Evolutionary conservation across 1,140 invertebrate genomes (phyloP).

Genomic region (Venturia canescens): DNA sequence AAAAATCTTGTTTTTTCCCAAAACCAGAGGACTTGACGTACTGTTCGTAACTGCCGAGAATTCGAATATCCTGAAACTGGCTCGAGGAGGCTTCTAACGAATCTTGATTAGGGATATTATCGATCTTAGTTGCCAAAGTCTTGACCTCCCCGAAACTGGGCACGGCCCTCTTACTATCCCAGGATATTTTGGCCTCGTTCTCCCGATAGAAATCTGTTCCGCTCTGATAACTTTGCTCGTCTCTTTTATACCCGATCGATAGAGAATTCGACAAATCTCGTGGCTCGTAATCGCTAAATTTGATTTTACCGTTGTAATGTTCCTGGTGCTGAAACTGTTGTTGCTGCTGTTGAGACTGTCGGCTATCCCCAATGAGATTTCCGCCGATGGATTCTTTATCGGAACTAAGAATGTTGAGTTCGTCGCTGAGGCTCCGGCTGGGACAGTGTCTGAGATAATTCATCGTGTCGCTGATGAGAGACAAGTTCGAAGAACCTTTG

Average conservation of each 20-base stretch:
- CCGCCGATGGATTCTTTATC: conserved; percentile 25
- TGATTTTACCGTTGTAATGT: conserved; percentile 60
- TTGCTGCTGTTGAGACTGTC: conserved; percentile 18
- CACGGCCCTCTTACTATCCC: conserved; percentile 21
- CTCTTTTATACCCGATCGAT: conserved; percentile 48
- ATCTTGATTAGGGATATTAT: conserved; percentile 23
- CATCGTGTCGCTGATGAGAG: conserved; percentile 58
- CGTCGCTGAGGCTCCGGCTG: conserved; percentile 54
- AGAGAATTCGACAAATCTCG: conserved; percentile 54
- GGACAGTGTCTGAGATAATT: conserved; percentile 61
- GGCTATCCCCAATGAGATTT: conserved; percentile 46
- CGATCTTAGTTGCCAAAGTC: conserved; percentile 62
- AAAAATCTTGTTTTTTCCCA: conserved; percentile 2
- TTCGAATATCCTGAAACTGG: conserved; percentile 64
- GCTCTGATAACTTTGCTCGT: conserved; percentile 14
- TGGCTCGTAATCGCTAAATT: conserved; percentile 63
- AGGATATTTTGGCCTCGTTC: conserved; percentile 24
- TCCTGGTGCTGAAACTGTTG: conserved; percentile 26
- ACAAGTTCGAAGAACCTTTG: conserved; percentile 51
- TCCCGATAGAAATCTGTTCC: conserved; percentile 1
- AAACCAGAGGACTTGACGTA: conserved; percentile 49
- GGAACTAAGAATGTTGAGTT: conserved; percentile 59
- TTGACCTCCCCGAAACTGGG: conserved; percentile 60
- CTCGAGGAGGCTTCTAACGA: conserved; percentile 49
- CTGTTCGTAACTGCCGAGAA: conserved; percentile 65